phyloP scores from a whole-genome alignment of 2,797 vertebrate genomes.

The Merluccius polli region DNA sequence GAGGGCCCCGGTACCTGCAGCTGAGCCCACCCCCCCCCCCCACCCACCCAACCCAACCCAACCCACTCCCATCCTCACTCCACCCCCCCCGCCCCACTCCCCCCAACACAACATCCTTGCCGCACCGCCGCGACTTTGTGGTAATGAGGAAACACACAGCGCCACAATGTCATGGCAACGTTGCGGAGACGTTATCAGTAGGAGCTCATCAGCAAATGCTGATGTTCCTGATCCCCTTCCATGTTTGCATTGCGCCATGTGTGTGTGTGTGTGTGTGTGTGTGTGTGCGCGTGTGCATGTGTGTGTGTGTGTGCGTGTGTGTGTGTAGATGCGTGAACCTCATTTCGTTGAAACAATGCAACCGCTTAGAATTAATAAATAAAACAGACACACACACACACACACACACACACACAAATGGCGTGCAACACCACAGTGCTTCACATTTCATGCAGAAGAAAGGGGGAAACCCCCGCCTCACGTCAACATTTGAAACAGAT shows the following conservation, averaged over 20 bases:
- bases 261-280: constrained; percentile 19
- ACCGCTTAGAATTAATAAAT: constrained; percentile 7
- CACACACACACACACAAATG: constrained; percentile 48
- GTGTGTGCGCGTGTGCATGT: constrained; percentile 19
- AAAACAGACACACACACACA: constrained; percentile 20
- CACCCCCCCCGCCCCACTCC: constrained; percentile 27
- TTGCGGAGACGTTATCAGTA: constrained; percentile 70
- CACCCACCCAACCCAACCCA: neutral
- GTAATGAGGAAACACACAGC: constrained; percentile 75
- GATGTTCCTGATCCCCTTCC: constrained; percentile 78
- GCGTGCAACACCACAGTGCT: constrained; percentile 39
- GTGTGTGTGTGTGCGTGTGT: constrained; percentile 10
- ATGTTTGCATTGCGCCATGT: constrained; percentile 44
- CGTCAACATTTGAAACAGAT: constrained; percentile 75
- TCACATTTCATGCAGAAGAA: constrained; percentile 45
- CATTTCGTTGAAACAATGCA: constrained; percentile 5
- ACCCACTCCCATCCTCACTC: neutral
- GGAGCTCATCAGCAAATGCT: constrained; percentile 73
- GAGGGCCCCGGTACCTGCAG: constrained; percentile 67
- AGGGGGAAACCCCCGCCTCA: constrained; percentile 33
- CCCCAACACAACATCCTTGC: constrained; percentile 68
- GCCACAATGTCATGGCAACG: constrained; percentile 76
- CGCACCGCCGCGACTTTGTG: constrained; percentile 72
- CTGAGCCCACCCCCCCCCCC: constrained; percentile 38
- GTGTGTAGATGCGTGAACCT: constrained; percentile 1